These are phyloP conservation scores for Carassius carassius DNA, from an alignment of 2,113 vertebrate genomes.

Conservation along the genomic window DNA sequence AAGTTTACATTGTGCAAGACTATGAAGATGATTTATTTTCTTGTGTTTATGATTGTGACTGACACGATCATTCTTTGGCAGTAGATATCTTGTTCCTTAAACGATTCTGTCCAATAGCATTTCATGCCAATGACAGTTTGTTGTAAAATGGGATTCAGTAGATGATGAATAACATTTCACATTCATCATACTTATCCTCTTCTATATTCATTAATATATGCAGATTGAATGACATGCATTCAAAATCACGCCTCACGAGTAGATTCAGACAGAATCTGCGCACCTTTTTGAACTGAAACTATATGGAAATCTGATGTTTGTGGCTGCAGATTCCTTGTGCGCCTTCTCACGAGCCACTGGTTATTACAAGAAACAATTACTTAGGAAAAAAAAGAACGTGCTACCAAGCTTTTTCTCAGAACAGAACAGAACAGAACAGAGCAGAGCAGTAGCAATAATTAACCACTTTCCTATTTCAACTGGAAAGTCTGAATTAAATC, in stretches of 20 bases:
- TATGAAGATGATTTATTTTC: neutral
- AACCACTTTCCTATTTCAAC: neutral
- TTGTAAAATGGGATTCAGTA: neutral
- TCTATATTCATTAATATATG: no score
- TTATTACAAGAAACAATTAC: neutral
- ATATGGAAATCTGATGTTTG: neutral
- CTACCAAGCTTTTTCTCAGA: neutral
- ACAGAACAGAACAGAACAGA: neutral
- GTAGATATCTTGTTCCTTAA: neutral
- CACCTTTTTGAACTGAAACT: neutral
- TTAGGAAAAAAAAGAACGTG: neutral
- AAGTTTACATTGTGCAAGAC: neutral
- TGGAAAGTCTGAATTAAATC: neutral
- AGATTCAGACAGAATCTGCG: neutral
- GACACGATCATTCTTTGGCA: conserved; percentile 48
- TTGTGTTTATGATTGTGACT: neutral
- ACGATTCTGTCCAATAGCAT: neutral
- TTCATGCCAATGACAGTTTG: neutral
- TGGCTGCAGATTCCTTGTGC: neutral
- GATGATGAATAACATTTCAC: neutral
- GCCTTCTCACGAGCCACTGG: neutral
- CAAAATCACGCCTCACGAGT: neutral
- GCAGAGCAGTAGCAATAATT: conserved; percentile 13
- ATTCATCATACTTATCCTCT: neutral
- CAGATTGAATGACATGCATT: neutral